Percentiles rank a stretch among this genome's conserved stretches.
phyloP scores from a whole-genome alignment of 1,140 invertebrate genomes.

The Agrilus planipennis region DNA sequence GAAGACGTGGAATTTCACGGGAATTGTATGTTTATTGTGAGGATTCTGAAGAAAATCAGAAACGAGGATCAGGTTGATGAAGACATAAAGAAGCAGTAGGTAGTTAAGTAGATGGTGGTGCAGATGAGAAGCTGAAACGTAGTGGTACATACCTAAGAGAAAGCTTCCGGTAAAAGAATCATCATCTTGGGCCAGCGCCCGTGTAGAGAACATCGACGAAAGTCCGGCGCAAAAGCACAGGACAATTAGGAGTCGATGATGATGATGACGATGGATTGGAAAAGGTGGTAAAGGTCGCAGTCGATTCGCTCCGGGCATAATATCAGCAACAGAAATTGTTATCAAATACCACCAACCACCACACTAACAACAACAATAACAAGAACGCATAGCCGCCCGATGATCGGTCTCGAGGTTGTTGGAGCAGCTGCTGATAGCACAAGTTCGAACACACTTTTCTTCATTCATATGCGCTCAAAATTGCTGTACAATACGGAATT shows the following conservation, averaged over 20 bases:
- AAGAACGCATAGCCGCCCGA: conserved; percentile 10
- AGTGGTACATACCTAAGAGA: conserved; percentile 58
- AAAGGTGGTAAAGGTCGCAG: conserved; percentile 6
- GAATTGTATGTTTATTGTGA: conserved; percentile 1
- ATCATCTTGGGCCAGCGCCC: conserved; percentile 45
- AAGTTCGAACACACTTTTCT: neutral
- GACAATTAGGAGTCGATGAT: conserved; percentile 3
- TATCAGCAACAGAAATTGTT: too few species aligned
- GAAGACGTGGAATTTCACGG: neutral
- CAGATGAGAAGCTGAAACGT: neutral
- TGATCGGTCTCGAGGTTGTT: conserved; percentile 6
- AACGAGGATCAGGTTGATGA: neutral
- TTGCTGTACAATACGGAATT: conserved; percentile 11
- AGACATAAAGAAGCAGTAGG: neutral
- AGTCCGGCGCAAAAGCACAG: conserved; percentile 12
- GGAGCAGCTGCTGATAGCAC: conserved; percentile 6
- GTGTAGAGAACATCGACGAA: conserved; percentile 10
- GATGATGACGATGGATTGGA: too few species aligned
- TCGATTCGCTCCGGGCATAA: conserved; percentile 12
- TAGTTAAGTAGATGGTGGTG: neutral
- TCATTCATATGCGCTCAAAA: conserved; percentile 10
- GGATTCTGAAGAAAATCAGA: neutral
- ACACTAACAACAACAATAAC: conserved; percentile 6
- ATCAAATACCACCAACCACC: too few species aligned
- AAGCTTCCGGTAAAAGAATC: conserved; percentile 67